Conservation (phyloP, 1,140 invertebrate genomes). For the Eupristina koningsbergeri region DNA sequence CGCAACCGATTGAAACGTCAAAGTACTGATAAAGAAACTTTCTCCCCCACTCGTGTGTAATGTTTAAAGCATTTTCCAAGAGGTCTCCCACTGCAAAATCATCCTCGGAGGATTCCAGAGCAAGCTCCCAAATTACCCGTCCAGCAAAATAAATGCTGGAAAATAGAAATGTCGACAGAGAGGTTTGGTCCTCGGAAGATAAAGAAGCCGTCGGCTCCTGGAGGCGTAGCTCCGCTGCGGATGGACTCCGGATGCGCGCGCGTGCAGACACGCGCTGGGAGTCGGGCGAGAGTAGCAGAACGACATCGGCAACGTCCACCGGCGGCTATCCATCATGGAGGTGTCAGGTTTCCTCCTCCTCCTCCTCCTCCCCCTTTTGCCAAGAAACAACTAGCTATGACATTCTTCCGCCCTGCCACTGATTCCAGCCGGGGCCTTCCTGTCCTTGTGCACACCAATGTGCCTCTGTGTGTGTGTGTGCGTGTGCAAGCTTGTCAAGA, state of each 20-base stretch:
- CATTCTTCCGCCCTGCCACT: conserved; percentile 63
- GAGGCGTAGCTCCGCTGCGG: background rate
- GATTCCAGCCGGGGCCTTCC: background rate
- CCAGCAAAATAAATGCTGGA: background rate
- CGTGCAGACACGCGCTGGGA: conserved; percentile 8
- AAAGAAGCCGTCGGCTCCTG: conserved; percentile 21
- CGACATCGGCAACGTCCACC: conserved; percentile 49
- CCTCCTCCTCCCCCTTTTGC: conserved; percentile 48
- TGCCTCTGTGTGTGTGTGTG: background rate
- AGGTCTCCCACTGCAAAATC: background rate
- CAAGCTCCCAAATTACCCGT: conserved; percentile 20
- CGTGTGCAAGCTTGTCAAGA: background rate
- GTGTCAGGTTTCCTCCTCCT: conserved; percentile 61
- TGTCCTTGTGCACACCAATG: background rate
- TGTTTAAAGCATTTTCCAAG: background rate
- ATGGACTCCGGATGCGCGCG: background rate
- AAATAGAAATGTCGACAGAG: conserved; percentile 37
- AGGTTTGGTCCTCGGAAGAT: conserved; percentile 45
- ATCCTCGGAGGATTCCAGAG: background rate
- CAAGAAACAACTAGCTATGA: conserved; percentile 72
- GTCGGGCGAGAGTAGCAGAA: background rate
- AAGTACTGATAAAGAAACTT: background rate
- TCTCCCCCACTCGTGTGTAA: background rate
- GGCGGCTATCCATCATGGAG: conserved; percentile 69
- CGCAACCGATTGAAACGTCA: background rate